These are phyloP conservation scores for Cloeon dipterum DNA, from an alignment of 2,888 invertebrate species.

Conservation along the genomic window DNA sequence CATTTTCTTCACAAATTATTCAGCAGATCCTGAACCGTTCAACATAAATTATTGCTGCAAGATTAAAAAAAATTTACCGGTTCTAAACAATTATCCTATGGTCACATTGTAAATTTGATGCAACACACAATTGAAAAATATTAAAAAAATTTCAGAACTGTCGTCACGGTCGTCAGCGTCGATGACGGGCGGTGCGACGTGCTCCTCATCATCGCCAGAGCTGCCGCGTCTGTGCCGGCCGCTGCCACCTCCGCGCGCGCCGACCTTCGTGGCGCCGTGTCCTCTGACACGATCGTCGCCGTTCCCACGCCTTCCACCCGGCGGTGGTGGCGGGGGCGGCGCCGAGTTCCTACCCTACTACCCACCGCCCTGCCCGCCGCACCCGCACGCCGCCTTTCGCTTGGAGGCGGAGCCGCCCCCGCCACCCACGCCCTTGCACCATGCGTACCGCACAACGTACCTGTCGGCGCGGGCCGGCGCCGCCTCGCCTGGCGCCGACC, in stretches of 20 bases:
- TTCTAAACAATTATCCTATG: too few species aligned
- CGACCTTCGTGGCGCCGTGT: background rate
- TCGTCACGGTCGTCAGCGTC: background rate
- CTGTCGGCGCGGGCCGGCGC: constrained; percentile 11
- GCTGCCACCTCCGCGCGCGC: background rate
- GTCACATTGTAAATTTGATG: too few species aligned
- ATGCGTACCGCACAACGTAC: background rate
- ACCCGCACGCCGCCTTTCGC: background rate
- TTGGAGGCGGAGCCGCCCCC: background rate
- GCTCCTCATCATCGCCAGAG: background rate
- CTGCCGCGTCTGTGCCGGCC: background rate
- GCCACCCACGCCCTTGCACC: background rate
- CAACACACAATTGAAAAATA: too few species aligned
- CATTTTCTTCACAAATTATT: too few species aligned
- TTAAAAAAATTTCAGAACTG: too few species aligned
- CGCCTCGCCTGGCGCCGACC: constrained; percentile 47
- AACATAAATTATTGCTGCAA: too few species aligned
- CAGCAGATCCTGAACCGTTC: too few species aligned
- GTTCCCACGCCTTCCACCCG: background rate
- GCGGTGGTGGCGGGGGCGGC: background rate
- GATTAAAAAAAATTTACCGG: too few species aligned
- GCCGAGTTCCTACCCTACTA: constrained; percentile 1
- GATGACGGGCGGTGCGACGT: background rate
- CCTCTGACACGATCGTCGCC: background rate
- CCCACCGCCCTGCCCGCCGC: background rate